Percentiles rank a stretch among this genome's conserved stretches.
These are phyloP conservation scores for Meteorus cinctellus DNA, from an alignment of 2,888 invertebrate species.

Conservation along the genomic window DNA sequence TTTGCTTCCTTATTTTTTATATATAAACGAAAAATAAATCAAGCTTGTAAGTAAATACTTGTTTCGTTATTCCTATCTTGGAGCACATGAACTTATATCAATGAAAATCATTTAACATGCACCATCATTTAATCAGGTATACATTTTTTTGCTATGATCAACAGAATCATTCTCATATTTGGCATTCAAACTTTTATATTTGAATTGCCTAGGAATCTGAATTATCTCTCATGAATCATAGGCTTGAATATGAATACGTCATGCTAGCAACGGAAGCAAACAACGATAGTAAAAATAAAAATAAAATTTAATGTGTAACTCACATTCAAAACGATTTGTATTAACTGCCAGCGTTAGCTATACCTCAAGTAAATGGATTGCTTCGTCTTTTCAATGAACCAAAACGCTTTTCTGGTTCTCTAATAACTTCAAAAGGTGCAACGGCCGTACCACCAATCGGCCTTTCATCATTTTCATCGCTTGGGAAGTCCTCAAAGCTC, in stretches of 20 bases:
- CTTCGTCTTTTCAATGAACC: slow-evolving; percentile 73
- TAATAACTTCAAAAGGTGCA: slow-evolving; percentile 80
- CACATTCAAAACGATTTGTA: slow-evolving; percentile 47
- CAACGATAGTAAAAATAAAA: background rate
- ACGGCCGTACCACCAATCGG: slow-evolving; percentile 69
- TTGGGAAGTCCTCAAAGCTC: slow-evolving; percentile 85
- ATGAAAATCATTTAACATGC: slow-evolving; percentile 18
- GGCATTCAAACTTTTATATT: background rate
- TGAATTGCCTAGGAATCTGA: background rate
- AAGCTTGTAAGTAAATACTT: slow-evolving; percentile 31
- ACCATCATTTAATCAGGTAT: slow-evolving; percentile 37
- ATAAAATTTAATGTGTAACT: slow-evolving; percentile 5
- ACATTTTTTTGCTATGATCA: slow-evolving; percentile 9
- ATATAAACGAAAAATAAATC: slow-evolving; percentile 21
- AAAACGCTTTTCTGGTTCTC: slow-evolving; percentile 71
- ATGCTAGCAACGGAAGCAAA: background rate
- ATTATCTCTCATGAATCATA: background rate
- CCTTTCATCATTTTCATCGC: slow-evolving; percentile 76
- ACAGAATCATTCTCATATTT: slow-evolving; percentile 18
- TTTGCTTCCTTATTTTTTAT: too few relatives aligned
- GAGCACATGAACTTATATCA: background rate
- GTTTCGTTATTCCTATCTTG: background rate
- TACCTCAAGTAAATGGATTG: slow-evolving; percentile 73
- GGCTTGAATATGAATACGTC: slow-evolving; percentile 17
- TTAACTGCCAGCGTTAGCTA: slow-evolving; percentile 31